phyloP scores from a whole-genome alignment of 2,888 invertebrate genomes.

The Tanaodytes sp. region DNA sequence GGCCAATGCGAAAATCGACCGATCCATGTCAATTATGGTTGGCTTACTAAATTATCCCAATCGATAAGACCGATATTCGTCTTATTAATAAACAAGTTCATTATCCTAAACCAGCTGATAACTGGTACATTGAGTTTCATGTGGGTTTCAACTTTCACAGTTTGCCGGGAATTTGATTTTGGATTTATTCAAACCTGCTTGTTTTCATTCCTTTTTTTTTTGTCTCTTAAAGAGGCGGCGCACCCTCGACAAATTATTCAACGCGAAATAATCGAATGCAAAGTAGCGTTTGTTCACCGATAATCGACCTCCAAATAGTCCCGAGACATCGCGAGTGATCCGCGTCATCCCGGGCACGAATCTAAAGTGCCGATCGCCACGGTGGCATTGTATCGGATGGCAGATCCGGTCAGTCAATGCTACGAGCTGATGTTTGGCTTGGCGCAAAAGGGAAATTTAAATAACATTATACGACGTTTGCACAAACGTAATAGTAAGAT shows the following conservation, averaged over 20 bases:
- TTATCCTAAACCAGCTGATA: neutral
- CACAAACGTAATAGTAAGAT: too few relatives aligned
- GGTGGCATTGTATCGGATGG: neutral
- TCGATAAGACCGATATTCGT: neutral
- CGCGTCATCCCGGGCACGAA: constrained; percentile 37
- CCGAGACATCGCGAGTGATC: constrained; percentile 34
- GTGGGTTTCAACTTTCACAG: too few relatives aligned
- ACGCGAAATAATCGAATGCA: constrained; percentile 24
- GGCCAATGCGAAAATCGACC: too few relatives aligned
- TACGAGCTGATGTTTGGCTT: too few relatives aligned
- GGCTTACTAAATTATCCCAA: neutral
- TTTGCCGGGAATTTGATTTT: too few relatives aligned
- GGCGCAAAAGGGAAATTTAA: too few relatives aligned
- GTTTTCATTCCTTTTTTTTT: neutral
- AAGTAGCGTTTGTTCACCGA: constrained; percentile 24
- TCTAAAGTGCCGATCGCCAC: constrained; percentile 7
- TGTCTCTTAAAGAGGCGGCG: neutral
- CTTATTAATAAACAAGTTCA: neutral
- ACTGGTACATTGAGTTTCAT: too few relatives aligned
- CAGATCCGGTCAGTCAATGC: too few relatives aligned
- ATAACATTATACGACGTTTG: too few relatives aligned
- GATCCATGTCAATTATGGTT: constrained; percentile 16
- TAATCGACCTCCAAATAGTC: constrained; percentile 29
- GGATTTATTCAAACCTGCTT: too few relatives aligned
- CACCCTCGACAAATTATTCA: constrained; percentile 19